Evolutionary conservation across 2,888 invertebrate genomes (phyloP), one percentile per base, ranked within the genome.

Genomic region (Smittia sp.): DNA sequence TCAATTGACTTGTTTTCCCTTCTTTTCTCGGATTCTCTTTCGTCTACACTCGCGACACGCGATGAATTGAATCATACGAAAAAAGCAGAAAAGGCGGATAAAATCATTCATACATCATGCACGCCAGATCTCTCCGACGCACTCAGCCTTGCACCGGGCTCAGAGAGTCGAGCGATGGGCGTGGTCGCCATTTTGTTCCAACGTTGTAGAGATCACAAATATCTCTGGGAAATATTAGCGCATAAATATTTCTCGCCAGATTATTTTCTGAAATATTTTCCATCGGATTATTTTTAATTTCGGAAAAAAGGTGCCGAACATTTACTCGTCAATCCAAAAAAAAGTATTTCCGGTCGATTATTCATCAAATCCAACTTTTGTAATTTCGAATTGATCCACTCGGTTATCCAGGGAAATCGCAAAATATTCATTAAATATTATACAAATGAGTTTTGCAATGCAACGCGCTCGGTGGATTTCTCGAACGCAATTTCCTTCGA

Each of bases 1-100:
- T 20, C 58, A 58, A 58, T 58, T 58, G 58, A 58, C 18, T 58
- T 58, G 58, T 58, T 58, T 58, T 18, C 32, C 15, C 18, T 58
- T 58, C 22, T 58, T 18, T 58, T 18, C 22, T 58, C 52, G 18
- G 6, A 11, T 58, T 58, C 22, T 58, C 20, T 18, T 58, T 58
- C 20, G 58, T 58, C 18, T 58, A 11, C 11, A 46, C 6, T 9
- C 18, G 20, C 22, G 58, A 18, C 9, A 58, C 18, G 58, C 58
- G 58, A 58, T 58, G 58, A 58, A 58, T 58, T 9, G 58, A 58
- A 58, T 18, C 6, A n/a, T 46, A 46, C 22, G 58, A 18, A 58
- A 58, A 58, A 58, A 58, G 22, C n/a, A 58, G 9, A 58, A 20
- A 18, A 58, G 15, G 58, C 20, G 58, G 20, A 58, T 22, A 22